phyloP scores from a whole-genome alignment of 64 coral and sea anemone genomes.

The Acropora tenuis region DNA sequence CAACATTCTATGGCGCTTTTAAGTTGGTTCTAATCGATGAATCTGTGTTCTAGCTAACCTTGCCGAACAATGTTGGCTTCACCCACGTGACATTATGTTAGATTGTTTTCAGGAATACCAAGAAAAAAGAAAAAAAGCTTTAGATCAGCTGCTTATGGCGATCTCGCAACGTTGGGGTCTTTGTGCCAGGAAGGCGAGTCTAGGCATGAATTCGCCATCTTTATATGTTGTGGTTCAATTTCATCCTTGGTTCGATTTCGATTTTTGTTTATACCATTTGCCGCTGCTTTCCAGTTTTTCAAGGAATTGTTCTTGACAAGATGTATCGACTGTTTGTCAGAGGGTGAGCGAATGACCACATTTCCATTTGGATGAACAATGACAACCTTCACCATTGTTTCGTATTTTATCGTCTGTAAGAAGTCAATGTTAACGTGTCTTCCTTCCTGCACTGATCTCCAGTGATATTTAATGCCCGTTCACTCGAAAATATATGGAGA shows the following conservation, averaged over 20 bases:
- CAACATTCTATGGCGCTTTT: too few species aligned
- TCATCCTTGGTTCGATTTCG: too few species aligned
- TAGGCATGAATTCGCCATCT: background rate
- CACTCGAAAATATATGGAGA: background rate
- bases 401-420: background rate
- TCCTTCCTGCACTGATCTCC: background rate
- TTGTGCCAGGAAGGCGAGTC: background rate
- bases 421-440: background rate
- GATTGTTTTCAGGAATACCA: background rate
- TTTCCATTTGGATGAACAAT: slow-evolving; percentile 56
- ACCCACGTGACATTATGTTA: too few species aligned
- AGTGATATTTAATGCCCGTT: background rate
- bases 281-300: slow-evolving; percentile 47
- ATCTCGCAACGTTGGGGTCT: too few species aligned
- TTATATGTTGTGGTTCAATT: too few species aligned
- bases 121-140: too few species aligned
- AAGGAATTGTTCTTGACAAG: slow-evolving; percentile 47
- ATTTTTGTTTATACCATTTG: slow-evolving; percentile 23
- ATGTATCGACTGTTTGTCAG: slow-evolving; percentile 6
- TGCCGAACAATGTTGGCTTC: too few species aligned
- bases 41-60: too few species aligned
- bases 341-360: slow-evolving; percentile 27
- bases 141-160: too few species aligned
- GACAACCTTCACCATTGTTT: slow-evolving; percentile 36
- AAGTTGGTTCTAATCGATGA: too few species aligned